Evolutionary conservation across 2,888 invertebrate genomes (phyloP).

Genomic region (Zhuqinia jingwanae): DNA sequence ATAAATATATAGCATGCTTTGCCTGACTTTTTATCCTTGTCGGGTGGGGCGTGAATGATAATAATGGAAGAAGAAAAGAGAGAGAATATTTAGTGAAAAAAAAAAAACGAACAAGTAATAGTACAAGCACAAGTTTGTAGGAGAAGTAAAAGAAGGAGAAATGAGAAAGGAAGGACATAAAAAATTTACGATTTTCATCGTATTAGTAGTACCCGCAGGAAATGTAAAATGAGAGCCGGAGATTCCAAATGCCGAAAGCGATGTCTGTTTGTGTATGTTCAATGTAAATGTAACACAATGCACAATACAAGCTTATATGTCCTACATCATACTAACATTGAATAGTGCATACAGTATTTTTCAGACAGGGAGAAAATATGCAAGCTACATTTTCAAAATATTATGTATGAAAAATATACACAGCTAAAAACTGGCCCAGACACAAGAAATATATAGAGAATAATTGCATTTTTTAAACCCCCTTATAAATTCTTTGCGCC

Average conservation of each 20-base stretch:
- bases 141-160: conserved; percentile 44
- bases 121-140: conserved; percentile 31
- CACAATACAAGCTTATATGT: not conserved
- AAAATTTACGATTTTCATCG: conserved; percentile 72
- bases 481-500: too few species aligned
- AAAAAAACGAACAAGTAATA: conserved; percentile 59
- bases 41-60: conserved; percentile 71
- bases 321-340: too few species aligned
- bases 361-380: too few species aligned
- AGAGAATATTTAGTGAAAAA: too few species aligned
- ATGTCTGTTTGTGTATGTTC: conserved; percentile 30
- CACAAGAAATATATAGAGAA: too few species aligned
- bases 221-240: conserved; percentile 73
- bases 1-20: conserved; percentile 24
- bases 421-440: too few species aligned
- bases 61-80: conserved; percentile 56
- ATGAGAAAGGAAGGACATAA: conserved; percentile 73
- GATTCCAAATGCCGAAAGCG: conserved; percentile 68
- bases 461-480: too few species aligned
- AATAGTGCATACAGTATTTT: not conserved
- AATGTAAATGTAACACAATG: conserved; percentile 9
- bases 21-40: conserved; percentile 62
- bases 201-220: conserved; percentile 72
- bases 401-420: too few species aligned
- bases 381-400: too few species aligned